phyloP scores from a whole-genome alignment of 1,140 invertebrate species.

The Bombyx mandarina region DNA sequence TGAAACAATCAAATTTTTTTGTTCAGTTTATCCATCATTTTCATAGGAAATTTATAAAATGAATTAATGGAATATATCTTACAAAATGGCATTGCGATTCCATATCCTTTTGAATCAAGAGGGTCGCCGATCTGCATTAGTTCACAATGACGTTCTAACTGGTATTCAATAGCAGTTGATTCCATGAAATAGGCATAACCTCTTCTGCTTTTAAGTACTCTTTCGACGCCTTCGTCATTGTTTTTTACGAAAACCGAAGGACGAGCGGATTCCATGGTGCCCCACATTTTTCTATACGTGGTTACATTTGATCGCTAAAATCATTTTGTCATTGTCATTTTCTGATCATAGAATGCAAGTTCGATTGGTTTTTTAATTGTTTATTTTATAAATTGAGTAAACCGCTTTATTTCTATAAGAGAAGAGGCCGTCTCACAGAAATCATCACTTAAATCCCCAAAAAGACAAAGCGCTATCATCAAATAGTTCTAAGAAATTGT shows the following conservation, averaged over 20 bases:
- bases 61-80: conserved; percentile 27
- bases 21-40: background rate
- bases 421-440: no score
- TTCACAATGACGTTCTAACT: conserved; percentile 81
- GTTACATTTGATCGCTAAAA: conserved; percentile 78
- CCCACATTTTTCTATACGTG: conserved; percentile 81
- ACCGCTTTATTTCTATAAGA: no score
- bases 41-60: background rate
- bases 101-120: conserved; percentile 88
- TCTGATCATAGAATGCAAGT: no score
- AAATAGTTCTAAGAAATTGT: no score
- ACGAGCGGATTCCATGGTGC: conserved; percentile 85
- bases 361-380: no score
- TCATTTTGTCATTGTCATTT: no score
- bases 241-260: conserved; percentile 86
- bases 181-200: conserved; percentile 90
- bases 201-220: conserved; percentile 77
- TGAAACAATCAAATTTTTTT: background rate
- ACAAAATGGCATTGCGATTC: conserved; percentile 83
- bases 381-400: no score
- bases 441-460: no score
- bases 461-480: no score
- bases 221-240: conserved; percentile 88
- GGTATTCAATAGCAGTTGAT: conserved; percentile 85
- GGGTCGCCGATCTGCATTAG: conserved; percentile 82